Evolutionary conservation across 2,797 vertebrate species (phyloP).

Genomic region (Chaunax sp.): DNA sequence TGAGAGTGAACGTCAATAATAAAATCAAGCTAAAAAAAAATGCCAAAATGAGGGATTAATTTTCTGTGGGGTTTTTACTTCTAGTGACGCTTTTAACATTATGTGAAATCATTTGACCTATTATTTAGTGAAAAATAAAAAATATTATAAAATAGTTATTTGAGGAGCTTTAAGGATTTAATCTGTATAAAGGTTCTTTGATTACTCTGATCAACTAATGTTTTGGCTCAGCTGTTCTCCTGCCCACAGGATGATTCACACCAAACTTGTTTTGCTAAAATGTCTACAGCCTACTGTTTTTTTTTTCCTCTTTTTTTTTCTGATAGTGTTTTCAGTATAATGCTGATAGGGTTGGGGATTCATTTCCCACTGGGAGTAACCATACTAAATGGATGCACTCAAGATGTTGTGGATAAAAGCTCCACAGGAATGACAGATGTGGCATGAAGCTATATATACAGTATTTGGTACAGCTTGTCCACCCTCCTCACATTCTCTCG

Average conservation of each 20-base stretch:
- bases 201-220: conserved; percentile 15
- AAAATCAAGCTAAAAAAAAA: background rate
- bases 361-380: conserved; percentile 45
- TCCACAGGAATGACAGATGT: conserved; percentile 56
- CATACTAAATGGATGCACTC: conserved; percentile 64
- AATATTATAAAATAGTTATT: conserved; percentile 8
- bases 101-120: background rate
- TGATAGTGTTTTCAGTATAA: conserved; percentile 15
- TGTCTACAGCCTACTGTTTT: conserved; percentile 29
- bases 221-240: conserved; percentile 8
- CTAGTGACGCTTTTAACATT: background rate
- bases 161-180: background rate
- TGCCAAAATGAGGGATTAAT: background rate
- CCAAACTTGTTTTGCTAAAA: conserved; percentile 18
- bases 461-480: conserved; percentile 21
- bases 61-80: background rate
- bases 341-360: conserved; percentile 29
- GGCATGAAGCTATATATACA: conserved; percentile 37
- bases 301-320: too few relatives aligned
- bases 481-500: conserved; percentile 12
- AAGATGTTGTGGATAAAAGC: conserved; percentile 63
- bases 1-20: background rate
- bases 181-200: background rate
- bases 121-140: background rate
- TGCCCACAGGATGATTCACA: conserved; percentile 9